These are phyloP conservation scores for Euglossa dilemma DNA, from an alignment of 1,140 invertebrate genomes.

Conservation along the genomic window DNA sequence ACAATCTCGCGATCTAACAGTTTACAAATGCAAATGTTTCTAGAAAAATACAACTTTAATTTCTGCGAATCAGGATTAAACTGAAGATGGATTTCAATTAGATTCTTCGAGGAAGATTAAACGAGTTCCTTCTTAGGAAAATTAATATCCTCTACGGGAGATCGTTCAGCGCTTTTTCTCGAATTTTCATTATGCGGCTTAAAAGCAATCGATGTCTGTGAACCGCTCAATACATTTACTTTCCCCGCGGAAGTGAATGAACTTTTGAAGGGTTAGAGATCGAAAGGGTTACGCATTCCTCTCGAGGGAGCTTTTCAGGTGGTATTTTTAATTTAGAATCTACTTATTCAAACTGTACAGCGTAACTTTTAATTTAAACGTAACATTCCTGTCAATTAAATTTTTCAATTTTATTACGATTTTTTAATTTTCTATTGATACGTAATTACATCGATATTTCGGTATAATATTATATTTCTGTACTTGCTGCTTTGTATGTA, in stretches of 20 bases:
- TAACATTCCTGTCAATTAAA: too few species aligned
- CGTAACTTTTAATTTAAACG: background rate
- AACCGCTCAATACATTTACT: conserved; percentile 1
- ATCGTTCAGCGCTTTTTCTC: background rate
- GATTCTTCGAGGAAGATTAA: background rate
- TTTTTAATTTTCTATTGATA: too few species aligned
- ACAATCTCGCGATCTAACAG: too few species aligned
- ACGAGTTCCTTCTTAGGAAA: background rate
- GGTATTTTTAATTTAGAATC: background rate
- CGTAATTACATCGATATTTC: too few species aligned
- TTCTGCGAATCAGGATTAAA: background rate
- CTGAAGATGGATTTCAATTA: background rate
- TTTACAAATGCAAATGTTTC: too few species aligned
- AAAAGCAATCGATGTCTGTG: conserved; percentile 9
- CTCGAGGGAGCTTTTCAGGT: background rate
- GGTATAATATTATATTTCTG: too few species aligned
- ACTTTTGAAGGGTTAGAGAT: conserved; percentile 8
- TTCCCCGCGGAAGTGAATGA: background rate
- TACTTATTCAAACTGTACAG: background rate
- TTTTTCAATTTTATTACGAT: too few species aligned
- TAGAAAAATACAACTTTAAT: background rate
- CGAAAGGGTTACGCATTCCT: conserved; percentile 3
- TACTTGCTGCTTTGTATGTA: too few species aligned
- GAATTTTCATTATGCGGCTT: background rate
- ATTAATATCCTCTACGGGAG: background rate